A percentile compares a stretch with the other conserved stretches of the same genome.
Evolutionary conservation across 2,888 invertebrate species (phyloP).

Genomic region (Argyresthia goedartella): DNA sequence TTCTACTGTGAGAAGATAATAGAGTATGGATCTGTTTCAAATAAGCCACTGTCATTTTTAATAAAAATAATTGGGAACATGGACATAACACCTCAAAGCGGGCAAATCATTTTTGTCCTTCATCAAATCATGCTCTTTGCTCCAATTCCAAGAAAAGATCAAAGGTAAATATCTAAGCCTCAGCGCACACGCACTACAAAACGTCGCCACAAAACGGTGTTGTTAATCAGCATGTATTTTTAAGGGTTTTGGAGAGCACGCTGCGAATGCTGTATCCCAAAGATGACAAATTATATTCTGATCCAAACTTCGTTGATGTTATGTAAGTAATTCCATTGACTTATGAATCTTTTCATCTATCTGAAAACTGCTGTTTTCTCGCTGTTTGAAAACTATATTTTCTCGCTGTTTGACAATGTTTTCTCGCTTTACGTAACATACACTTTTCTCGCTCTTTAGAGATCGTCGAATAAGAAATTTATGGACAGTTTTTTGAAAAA

Average conservation of each 20-base stretch:
- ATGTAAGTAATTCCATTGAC: neutral
- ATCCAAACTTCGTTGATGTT: too few relatives aligned
- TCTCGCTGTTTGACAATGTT: too few relatives aligned
- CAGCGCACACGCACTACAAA: too few relatives aligned
- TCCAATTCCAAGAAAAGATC: conserved; percentile 62
- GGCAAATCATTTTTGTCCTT: conserved; percentile 43
- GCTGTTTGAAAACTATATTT: too few relatives aligned
- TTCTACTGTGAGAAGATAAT: conserved; percentile 44
- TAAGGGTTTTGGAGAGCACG: conserved; percentile 1
- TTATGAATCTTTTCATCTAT: neutral
- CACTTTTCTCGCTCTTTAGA: too few relatives aligned
- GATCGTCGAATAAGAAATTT: too few relatives aligned
- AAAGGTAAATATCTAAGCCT: too few relatives aligned
- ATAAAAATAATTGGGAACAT: conserved; percentile 26
- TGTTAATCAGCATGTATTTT: neutral
- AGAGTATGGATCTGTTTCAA: conserved; percentile 41
- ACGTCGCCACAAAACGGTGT: too few relatives aligned
- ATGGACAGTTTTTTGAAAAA: too few relatives aligned
- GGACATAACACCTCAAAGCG: conserved; percentile 20
- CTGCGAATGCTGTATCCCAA: conserved; percentile 11
- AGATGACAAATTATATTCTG: too few relatives aligned
- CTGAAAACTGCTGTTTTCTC: too few relatives aligned
- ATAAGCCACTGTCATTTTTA: conserved; percentile 38
- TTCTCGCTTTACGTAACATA: too few relatives aligned
- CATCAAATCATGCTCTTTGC: conserved; percentile 59